Conservation (phyloP, 2,113 vertebrate species). For the Anarrhichthys ocellatus region DNA sequence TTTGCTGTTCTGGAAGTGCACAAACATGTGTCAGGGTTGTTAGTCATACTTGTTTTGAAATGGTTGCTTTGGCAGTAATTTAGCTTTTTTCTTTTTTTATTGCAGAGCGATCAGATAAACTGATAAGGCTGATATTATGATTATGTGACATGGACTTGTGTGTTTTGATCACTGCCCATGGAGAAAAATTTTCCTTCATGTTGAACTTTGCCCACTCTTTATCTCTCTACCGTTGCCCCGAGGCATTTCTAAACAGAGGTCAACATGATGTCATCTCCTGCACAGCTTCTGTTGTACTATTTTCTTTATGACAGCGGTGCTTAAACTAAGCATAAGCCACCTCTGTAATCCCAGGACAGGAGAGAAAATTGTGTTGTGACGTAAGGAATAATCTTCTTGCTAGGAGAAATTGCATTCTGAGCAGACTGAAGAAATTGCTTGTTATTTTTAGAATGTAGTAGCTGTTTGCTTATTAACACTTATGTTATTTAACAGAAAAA, state of each 20-base stretch:
- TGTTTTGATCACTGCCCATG: background rate
- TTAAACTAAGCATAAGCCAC: slow-evolving; percentile 71
- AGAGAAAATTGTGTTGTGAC: slow-evolving; percentile 74
- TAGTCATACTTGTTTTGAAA: slow-evolving; percentile 9
- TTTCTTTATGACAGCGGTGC: slow-evolving; percentile 52
- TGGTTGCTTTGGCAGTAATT: background rate
- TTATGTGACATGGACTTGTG: background rate
- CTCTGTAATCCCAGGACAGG: slow-evolving; percentile 73
- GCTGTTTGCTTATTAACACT: slow-evolving; percentile 6
- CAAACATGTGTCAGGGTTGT: slow-evolving; percentile 5
- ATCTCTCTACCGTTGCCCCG: background rate
- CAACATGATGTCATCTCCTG: slow-evolving; percentile 34
- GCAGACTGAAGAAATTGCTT: slow-evolving; percentile 42
- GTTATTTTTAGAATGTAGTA: slow-evolving; percentile 42
- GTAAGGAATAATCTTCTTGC: slow-evolving; percentile 73
- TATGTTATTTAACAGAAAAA: background rate
- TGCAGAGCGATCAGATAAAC: background rate
- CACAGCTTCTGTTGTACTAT: slow-evolving; percentile 39
- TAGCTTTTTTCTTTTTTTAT: background rate
- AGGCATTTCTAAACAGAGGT: slow-evolving; percentile 50
- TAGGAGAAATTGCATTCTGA: slow-evolving; percentile 44
- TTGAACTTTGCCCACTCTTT: background rate
- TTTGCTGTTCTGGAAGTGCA: slow-evolving; percentile 14
- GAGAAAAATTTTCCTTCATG: background rate
- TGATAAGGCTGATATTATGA: slow-evolving; percentile 3